Base-by-base conservation (phyloP, 1,140 invertebrate species). In the Trichomalopsis sarcophagae region DNA sequence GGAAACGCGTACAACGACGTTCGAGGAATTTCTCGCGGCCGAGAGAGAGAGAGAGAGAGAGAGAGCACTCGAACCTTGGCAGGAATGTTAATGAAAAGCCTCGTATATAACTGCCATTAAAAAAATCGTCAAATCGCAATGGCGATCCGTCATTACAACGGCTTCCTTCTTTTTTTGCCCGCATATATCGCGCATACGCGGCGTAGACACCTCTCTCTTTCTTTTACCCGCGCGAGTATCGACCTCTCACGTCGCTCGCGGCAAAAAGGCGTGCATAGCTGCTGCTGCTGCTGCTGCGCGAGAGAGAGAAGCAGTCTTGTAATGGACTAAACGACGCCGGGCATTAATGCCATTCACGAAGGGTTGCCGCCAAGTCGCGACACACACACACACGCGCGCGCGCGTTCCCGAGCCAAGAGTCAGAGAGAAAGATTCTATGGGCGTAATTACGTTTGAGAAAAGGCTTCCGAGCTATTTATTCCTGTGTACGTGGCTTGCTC, bases 391-490 rank as follows among this genome's bases (percentile, higher is more conserved):
- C n/a, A 23, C 9, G 23, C 14, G 17, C 79, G 40, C 66, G 68
- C 21, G 14, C 68, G 79, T 80, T 10, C 11, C 23, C 66, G 66
- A 11, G 23, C 66, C 66, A 50, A 50, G 47, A 50, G 47, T 3
- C 13, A 75, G 21, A 62, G 55, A 21, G 55, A 62, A 7, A 62
- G 44, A 55, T 77, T 79, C 36, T 79, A 79, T 10, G 33, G 30
- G 9, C 36, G 74, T 78, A 78, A 78, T 84, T 84, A 68, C 30
- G 36, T 84, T 84, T 73, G 30, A 79, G 82, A 71, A 84, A 79
- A 73, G 66, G 55, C 27, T 77, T 83, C 76, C 62, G 40, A 55
- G 33, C 23, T 17, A 84, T 84, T 78, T 84, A 71, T 78, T 83
- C 71, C 33, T 36, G 33, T 5, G 44, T 62, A n/a, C n/a, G n/a